Base-by-base conservation (phyloP, 37 sponge, comb jelly and placozoan genomes). In the Haliclona indistincta region DNA sequence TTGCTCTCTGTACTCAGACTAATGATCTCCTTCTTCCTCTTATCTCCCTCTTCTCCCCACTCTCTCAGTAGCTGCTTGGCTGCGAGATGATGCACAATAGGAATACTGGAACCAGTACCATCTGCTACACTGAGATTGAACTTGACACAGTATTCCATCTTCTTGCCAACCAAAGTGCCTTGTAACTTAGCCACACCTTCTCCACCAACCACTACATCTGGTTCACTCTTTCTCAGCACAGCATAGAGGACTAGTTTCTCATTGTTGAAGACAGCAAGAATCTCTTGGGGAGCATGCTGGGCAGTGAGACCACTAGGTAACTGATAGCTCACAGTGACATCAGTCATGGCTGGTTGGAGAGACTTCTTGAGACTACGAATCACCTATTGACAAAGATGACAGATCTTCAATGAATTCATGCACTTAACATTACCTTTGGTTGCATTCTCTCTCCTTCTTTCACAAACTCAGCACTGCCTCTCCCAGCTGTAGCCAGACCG, bases 201-300 rank as follows among this genome's bases (percentile, higher is more conserved):
- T n/a, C n/a, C n/a, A n/a, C n/a, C n/a, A n/a, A n/a, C n/a, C n/a
- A n/a, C n/a, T n/a, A n/a, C n/a, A n/a, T n/a, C n/a, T n/a, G n/a
- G n/a, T n/a, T 45, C 68, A 52, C 26, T 69, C 60, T 32, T 64
- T 56, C 52, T 65, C 34, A 86, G 42, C 20, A 86, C 54, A 20
- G 84, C 92, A 74, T 83, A 91, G n/a, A 86, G 42, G 25, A 83
- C 73, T 13, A 64, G 35, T 36, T 82, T 81, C 23, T 91, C 92
- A 34, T 88, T 80, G 43, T 66, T 55, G 80, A 83, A 91, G 33
- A 91, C n/a, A 3, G 76, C 43, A 36, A 88, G 84, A 1, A 80
- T 56, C 36, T 78, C 63, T 25, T 38, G 37, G 4, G 92, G 92
- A 25, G 25, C 60, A 6, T 58, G 22, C 26, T 25, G 13, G 6